Evolutionary conservation across 2,797 vertebrate species (phyloP).

Genomic region (Cossypha caffra): DNA sequence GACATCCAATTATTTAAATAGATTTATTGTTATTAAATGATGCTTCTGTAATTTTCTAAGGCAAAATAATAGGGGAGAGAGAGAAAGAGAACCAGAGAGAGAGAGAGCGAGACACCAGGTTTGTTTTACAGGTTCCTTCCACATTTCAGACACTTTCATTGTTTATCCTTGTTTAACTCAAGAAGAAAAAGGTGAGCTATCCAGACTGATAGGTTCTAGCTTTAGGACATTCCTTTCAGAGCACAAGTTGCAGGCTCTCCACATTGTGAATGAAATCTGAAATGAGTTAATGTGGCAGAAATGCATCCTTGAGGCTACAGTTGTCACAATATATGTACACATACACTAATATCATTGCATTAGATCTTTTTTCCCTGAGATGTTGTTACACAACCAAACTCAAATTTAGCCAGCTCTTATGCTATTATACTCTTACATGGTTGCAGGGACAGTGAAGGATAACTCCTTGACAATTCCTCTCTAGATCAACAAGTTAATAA

Average conservation of each 20-base stretch:
- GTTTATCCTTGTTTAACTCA: not conserved
- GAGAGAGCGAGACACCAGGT: not conserved
- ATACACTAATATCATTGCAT: not conserved
- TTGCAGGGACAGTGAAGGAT: not conserved
- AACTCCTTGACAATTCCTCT: not conserved
- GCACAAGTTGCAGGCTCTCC: not conserved
- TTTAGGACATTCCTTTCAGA: conserved; percentile 18
- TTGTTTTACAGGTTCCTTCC: not conserved
- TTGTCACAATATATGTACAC: conserved; percentile 24
- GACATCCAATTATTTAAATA: not conserved
- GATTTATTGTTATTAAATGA: not conserved
- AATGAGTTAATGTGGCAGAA: conserved; percentile 13
- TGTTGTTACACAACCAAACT: not conserved
- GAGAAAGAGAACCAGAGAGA: not conserved
- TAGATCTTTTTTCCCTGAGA: not conserved
- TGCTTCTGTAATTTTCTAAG: not conserved
- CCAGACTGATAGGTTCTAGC: not conserved
- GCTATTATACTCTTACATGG: not conserved
- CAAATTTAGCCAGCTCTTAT: not conserved
- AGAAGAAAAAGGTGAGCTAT: not conserved
- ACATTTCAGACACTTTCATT: not conserved
- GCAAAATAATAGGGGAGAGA: not conserved
- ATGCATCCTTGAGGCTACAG: not conserved
- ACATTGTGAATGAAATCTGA: conserved; percentile 8
- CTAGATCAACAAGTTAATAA: not conserved